A percentile compares a stretch with the other conserved stretches of the same genome.
These are phyloP conservation scores for Lasius platythorax DNA, from an alignment of 2,888 invertebrate genomes.

Conservation along the genomic window DNA sequence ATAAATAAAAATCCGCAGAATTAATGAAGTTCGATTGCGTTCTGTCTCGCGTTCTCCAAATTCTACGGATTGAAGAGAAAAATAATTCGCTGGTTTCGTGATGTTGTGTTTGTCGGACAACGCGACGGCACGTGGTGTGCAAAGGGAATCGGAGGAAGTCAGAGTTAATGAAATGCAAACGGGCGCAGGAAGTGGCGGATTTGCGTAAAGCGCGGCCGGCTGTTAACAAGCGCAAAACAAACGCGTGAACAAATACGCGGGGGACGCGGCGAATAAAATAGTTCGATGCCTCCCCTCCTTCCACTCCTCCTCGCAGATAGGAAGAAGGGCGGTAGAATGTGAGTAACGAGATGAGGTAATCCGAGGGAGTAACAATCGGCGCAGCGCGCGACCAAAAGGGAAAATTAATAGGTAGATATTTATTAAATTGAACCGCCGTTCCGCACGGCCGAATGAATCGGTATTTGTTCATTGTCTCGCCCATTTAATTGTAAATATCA, in stretches of 20 bases:
- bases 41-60: background rate
- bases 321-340: constrained; percentile 30
- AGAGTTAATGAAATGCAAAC: constrained; percentile 83
- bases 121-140: constrained; percentile 62
- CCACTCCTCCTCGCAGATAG: constrained; percentile 10
- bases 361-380: constrained; percentile 53
- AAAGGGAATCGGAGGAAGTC: constrained; percentile 71
- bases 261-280: constrained; percentile 76
- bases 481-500: constrained; percentile 84
- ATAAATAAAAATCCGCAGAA: constrained; percentile 6
- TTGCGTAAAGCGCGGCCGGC: constrained; percentile 67
- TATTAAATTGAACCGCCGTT: constrained; percentile 81
- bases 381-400: constrained; percentile 51
- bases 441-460: constrained; percentile 74
- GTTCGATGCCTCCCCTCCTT: constrained; percentile 58
- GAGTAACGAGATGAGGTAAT: constrained; percentile 26
- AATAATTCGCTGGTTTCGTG: constrained; percentile 21
- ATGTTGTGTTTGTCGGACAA: constrained; percentile 28
- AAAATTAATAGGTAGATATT: constrained; percentile 80
- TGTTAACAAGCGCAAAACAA: constrained; percentile 77
- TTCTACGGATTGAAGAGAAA: constrained; percentile 9
- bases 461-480: constrained; percentile 84
- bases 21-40: constrained; percentile 10
- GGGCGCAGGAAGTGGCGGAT: constrained; percentile 69
- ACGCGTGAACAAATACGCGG: constrained; percentile 75